Evolutionary conservation across 2,888 invertebrate species (phyloP).

Genomic region (Tiliacea aurago): DNA sequence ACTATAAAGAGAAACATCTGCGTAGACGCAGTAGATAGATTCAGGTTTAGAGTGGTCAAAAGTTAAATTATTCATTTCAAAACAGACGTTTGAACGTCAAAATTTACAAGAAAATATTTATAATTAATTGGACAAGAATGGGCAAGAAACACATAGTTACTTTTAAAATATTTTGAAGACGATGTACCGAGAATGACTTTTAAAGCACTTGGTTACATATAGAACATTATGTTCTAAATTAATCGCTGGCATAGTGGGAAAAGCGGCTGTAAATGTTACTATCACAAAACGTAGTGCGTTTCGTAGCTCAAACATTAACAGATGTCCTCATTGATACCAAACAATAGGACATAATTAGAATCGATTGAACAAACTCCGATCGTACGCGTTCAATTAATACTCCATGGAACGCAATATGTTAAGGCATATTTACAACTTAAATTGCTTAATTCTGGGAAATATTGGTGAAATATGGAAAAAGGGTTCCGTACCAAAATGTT

Average conservation of each 20-base stretch:
- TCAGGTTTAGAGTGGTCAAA: neutral
- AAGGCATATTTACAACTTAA: neutral
- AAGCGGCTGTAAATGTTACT: neutral
- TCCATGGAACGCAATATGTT: slow-evolving; percentile 7
- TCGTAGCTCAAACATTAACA: neutral
- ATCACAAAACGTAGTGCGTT: neutral
- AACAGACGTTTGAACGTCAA: neutral
- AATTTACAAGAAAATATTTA: neutral
- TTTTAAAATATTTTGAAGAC: too few relatives aligned
- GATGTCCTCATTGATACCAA: slow-evolving; percentile 23
- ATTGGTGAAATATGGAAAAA: neutral
- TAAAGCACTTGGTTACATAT: neutral
- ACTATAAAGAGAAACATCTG: neutral
- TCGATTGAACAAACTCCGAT: slow-evolving; percentile 26
- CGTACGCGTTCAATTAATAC: slow-evolving; percentile 29
- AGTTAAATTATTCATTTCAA: too few relatives aligned
- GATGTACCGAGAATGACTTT: too few relatives aligned
- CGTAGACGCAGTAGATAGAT: neutral
- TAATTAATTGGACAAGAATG: neutral
- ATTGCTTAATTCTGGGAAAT: neutral
- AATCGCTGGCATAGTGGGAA: neutral
- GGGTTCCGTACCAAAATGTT: too few relatives aligned
- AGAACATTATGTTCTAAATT: neutral
- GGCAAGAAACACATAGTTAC: too few relatives aligned
- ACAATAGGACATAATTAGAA: slow-evolving; percentile 41